Conservation (phyloP, 2,113 vertebrate species). For the Oreamnos americanus region DNA sequence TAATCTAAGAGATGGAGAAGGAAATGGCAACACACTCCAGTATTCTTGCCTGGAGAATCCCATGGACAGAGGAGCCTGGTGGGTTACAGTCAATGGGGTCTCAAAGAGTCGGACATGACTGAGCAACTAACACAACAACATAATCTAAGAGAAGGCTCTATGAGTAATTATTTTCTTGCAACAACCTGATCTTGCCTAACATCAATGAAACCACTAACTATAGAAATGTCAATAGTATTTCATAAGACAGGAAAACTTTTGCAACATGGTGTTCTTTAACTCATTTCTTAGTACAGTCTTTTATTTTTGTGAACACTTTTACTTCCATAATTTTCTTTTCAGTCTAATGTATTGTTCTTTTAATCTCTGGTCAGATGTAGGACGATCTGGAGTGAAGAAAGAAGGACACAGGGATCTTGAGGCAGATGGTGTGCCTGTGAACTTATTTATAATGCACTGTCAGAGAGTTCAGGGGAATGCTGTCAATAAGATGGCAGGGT, state of each 20-base stretch:
- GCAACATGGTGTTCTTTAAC: not conserved
- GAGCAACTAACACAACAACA: not conserved
- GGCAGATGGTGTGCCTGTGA: not conserved
- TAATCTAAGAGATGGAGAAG: not conserved
- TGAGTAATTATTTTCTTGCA: not conserved
- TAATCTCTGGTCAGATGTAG: not conserved
- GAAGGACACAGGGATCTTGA: not conserved
- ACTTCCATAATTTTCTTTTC: not conserved
- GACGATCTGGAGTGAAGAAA: not conserved
- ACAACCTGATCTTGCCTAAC: not conserved
- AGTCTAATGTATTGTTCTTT: not conserved
- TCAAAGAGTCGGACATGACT: not conserved
- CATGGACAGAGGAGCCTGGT: not conserved
- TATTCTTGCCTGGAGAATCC: not conserved
- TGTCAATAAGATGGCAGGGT: not conserved
- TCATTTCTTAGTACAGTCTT: not conserved
- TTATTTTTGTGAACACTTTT: not conserved
- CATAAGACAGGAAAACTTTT: not conserved
- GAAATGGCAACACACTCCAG: not conserved
- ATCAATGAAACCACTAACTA: not conserved
- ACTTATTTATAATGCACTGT: not conserved
- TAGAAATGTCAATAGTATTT: not conserved
- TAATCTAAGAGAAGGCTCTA: not conserved
- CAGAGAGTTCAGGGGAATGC: not conserved
- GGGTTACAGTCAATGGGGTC: not conserved